Evolutionary conservation across 1,140 invertebrate species (phyloP).

Genomic region (Drosophila orosa): DNA sequence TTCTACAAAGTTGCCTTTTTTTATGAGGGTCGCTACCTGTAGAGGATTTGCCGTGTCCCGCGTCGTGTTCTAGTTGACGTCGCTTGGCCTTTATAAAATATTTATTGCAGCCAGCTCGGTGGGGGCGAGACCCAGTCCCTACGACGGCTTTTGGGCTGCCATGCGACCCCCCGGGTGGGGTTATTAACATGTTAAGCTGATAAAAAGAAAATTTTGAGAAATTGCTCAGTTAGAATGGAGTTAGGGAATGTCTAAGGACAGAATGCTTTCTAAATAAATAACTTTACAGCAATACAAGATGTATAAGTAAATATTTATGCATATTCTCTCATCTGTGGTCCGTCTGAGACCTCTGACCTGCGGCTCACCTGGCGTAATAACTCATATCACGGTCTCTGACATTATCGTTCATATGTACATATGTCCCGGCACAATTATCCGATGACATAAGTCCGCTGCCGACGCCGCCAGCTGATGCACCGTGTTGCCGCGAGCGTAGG

Average conservation of each 20-base stretch:
- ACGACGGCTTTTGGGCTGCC: constrained; percentile 3
- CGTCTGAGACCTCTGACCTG: constrained; percentile 9
- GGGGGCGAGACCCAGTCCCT: not conserved
- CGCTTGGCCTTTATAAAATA: constrained; percentile 63
- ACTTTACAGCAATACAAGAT: not conserved
- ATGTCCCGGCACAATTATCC: constrained; percentile 19
- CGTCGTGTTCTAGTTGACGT: constrained; percentile 32
- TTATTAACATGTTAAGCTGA: constrained; percentile 56
- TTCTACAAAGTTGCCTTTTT: constrained; percentile 59
- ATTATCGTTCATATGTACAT: constrained; percentile 7
- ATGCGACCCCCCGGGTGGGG: constrained; percentile 17
- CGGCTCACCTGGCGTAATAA: constrained; percentile 16
- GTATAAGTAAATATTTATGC: not conserved
- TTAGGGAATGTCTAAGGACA: not conserved
- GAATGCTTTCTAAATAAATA: not conserved
- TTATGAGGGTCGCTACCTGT: constrained; percentile 56
- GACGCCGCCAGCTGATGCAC: constrained; percentile 35
- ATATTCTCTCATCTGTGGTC: not conserved
- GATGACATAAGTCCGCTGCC: constrained; percentile 11
- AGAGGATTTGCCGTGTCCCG: constrained; percentile 30
- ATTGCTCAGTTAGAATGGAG: constrained; percentile 10
- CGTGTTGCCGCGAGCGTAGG: constrained; percentile 9
- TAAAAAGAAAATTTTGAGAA: constrained; percentile 41
- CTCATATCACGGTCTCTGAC: constrained; percentile 10
- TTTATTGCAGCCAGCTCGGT: constrained; percentile 53